phyloP scores from a whole-genome alignment of 1,140 invertebrate species.

The Aphelinus atriplicis region DNA sequence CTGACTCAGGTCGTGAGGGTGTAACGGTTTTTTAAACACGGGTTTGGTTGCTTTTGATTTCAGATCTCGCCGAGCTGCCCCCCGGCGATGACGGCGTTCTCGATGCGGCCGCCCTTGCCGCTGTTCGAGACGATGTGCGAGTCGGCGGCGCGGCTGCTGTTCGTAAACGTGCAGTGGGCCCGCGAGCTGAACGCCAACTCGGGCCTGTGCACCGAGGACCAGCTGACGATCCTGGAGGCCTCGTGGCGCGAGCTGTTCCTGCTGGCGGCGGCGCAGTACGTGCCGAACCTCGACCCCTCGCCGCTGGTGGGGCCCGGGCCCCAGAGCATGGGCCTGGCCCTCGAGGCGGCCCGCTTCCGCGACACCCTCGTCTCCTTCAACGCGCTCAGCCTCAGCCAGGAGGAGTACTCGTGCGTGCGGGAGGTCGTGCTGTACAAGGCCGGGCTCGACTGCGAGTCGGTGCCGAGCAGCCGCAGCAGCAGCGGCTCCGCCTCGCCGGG shows the following conservation, averaged over 20 bases:
- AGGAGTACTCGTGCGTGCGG: conserved; percentile 88
- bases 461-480: conserved; percentile 50
- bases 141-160: conserved; percentile 86
- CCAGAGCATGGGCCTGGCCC: conserved; percentile 55
- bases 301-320: conserved; percentile 67
- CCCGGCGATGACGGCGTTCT: no score
- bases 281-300: conserved; percentile 79
- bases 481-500: conserved; percentile 47
- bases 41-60: no score
- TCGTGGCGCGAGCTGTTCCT: conserved; percentile 94
- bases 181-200: conserved; percentile 82
- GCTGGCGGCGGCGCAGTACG: conserved; percentile 86
- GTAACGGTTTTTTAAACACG: no score
- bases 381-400: conserved; percentile 79
- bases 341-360: conserved; percentile 80
- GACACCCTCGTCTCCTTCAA: conserved; percentile 80
- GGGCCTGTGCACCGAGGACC: conserved; percentile 79
- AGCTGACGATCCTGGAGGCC: conserved; percentile 84
- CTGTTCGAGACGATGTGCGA: conserved; percentile 78
- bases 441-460: conserved; percentile 60
- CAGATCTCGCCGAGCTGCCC: no score
- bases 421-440: conserved; percentile 90
- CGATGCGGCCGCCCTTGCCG: conserved; percentile 2
- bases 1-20: no score
- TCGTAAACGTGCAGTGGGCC: conserved; percentile 91